Evolutionary conservation across 1,140 invertebrate genomes (phyloP).

Genomic region (Tigriopus japonicus): DNA sequence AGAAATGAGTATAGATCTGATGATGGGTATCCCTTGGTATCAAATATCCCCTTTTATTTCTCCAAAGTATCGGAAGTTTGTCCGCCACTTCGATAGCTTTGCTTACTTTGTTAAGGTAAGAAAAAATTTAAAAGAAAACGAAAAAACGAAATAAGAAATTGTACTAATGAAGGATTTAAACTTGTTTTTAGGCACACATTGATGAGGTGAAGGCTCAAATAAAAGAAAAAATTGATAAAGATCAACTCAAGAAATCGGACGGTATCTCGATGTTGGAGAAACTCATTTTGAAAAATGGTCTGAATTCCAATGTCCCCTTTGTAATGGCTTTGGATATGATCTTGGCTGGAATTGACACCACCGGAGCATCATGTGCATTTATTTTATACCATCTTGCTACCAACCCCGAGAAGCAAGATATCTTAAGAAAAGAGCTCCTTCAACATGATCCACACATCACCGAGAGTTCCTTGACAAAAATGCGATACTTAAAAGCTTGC

Average conservation of each 20-base stretch:
- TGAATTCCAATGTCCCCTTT: background rate
- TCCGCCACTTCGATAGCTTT: no score
- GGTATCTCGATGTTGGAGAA: background rate
- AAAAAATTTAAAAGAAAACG: no score
- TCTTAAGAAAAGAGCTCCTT: background rate
- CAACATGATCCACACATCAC: background rate
- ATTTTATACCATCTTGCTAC: background rate
- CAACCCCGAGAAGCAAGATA: background rate
- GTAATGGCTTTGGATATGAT: slow-evolving; percentile 5
- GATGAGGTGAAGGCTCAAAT: background rate
- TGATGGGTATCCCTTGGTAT: background rate
- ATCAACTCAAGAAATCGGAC: background rate
- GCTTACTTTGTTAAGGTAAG: no score
- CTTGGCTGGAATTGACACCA: background rate
- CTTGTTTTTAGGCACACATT: background rate
- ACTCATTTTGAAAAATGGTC: background rate
- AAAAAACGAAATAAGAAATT: no score
- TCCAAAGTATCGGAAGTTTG: no score
- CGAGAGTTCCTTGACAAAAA: background rate
- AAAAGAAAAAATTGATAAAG: background rate
- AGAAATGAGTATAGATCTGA: background rate
- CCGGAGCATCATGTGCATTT: background rate
- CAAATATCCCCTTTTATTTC: no score
- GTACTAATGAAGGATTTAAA: no score
- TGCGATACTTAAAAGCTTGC: background rate